Base-by-base conservation (phyloP, 1,140 invertebrate genomes). In the Drosophila pallidifrons region DNA sequence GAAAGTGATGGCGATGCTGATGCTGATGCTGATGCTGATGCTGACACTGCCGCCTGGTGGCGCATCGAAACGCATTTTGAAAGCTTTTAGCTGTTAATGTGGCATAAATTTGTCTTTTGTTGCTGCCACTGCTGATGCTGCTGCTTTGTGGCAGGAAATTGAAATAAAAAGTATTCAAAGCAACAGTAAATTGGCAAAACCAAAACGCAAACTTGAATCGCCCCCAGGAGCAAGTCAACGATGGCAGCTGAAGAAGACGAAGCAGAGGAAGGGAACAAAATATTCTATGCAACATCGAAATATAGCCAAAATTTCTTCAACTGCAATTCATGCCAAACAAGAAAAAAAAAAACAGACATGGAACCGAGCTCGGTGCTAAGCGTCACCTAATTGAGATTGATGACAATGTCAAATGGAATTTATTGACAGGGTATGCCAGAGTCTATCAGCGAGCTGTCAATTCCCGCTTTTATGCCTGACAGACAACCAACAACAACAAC, bases 41-140 rank as follows among this genome's bases (percentile, higher is more conserved):
- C 8, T 57, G 57, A 25, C 28, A 28, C 25, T 47, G 55, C 38
- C 46, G 52, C 43, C 47, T 75, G 66, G 32, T 78, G 81, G 85
- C 80, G 66, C 79, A 88, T 79, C 63, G 63, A 83, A 87, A 87
- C 83, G 83, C 83, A 88, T 88, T 88, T 88, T 88, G 83, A 88
- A 88, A 88, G 83, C 83, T 88, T 88, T 89, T 88, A 88, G 83
- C 83, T 88, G 83, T 88, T 88, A 88, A 88, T 88, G 83, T 88
- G 83, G 83, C 83, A 88, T 88, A 88, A 88, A 88, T 89, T 87
- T 88, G 83, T 87, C 83, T 87, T 74, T 75, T 88, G 80, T 88
- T 87, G 82, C 74, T 80, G 67, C 75, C 61, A 38, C 67, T 58
- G 35, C 35, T 58, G 15, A 49, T 59, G 30, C 43, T 38, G 46